Evolutionary conservation across 2,797 vertebrate genomes (phyloP).

Genomic region (Cephalopachus bancanus): DNA sequence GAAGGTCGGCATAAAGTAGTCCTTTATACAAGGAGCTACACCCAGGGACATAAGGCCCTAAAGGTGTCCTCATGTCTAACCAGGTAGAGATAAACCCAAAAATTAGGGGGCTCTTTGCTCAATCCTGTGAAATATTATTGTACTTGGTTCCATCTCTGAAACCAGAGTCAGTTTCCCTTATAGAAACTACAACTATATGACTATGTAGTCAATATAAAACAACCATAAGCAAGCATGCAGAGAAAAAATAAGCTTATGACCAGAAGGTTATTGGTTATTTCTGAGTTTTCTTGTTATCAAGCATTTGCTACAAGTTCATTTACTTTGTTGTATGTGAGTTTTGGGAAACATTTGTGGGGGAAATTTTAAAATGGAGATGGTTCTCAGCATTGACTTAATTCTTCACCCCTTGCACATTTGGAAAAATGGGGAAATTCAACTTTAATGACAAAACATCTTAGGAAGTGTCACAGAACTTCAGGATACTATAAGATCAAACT

Average conservation of each 20-base stretch:
- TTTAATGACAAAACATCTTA: not conserved
- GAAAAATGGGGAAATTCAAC: not conserved
- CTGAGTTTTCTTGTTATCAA: not conserved
- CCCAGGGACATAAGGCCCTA: not conserved
- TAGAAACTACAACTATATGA: not conserved
- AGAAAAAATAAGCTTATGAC: not conserved
- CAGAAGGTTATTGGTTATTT: not conserved
- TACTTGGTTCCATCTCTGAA: not conserved
- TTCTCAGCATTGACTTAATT: slow-evolving; percentile 30
- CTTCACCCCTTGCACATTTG: not conserved
- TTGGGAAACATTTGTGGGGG: not conserved
- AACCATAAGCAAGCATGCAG: not conserved
- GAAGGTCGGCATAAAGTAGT: not conserved
- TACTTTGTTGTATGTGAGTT: not conserved
- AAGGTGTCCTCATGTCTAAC: not conserved
- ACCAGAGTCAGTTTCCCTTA: not conserved
- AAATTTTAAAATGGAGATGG: slow-evolving; percentile 20
- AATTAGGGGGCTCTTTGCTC: not conserved
- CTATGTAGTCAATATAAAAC: not conserved
- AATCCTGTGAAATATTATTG: slow-evolving; percentile 28
- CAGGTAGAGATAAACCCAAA: not conserved
- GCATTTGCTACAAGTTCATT: not conserved
- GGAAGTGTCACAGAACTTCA: not conserved
- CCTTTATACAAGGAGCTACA: not conserved
- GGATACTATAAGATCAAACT: not conserved